phyloP scores from a whole-genome alignment of 2,113 vertebrate species.

The Chloroceryle aenea region DNA sequence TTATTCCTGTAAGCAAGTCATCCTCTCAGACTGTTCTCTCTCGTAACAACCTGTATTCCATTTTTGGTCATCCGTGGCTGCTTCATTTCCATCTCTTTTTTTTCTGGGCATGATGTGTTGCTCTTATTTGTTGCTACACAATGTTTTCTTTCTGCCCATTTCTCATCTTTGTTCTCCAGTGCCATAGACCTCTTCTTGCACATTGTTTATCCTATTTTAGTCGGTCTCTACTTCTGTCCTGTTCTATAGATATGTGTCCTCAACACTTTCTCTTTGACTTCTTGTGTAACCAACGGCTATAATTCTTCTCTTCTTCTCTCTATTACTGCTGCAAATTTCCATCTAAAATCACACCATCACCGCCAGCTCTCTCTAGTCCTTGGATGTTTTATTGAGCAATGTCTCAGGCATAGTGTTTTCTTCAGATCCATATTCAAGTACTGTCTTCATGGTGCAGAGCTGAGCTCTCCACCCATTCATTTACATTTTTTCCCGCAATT shows the following conservation, averaged over 20 bases:
- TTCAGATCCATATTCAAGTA: neutral
- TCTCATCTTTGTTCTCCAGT: neutral
- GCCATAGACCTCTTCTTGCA: neutral
- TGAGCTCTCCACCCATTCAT: neutral
- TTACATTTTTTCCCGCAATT: neutral
- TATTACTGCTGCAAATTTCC: neutral
- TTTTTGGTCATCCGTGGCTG: neutral
- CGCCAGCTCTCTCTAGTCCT: neutral
- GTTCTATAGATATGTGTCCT: neutral
- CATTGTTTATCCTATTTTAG: neutral
- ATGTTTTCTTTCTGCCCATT: neutral
- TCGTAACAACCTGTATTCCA: neutral
- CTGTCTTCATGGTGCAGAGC: neutral
- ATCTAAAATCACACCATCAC: neutral
- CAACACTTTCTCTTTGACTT: neutral
- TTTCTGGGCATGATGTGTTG: neutral
- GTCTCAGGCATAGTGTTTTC: neutral
- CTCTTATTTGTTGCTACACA: neutral
- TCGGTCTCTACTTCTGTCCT: neutral
- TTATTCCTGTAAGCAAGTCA: neutral
- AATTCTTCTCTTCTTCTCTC: neutral
- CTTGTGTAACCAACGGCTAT: neutral
- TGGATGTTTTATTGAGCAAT: neutral
- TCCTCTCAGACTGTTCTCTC: neutral
- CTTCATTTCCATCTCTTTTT: neutral